Base-by-base conservation (phyloP, 1,140 invertebrate species). In the Planococcus citri region DNA sequence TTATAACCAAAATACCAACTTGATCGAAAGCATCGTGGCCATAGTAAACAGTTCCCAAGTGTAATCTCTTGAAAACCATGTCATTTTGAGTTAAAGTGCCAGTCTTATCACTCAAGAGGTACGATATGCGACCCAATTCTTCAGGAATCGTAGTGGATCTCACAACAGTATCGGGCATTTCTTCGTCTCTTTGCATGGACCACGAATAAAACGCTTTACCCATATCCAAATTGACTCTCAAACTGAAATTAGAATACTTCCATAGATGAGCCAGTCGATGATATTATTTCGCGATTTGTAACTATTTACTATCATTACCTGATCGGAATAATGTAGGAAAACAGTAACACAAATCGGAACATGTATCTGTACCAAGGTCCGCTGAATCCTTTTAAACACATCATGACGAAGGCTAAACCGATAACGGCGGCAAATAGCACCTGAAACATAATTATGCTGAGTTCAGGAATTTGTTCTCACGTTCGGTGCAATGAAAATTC, bases 281-380 rank as follows among this genome's bases (percentile, higher is more conserved):
- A 20, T 60, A 20, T 60, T 60, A 17, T 60, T 9, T 9, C 8
- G 4, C 8, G 21, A 60, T 20, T 60, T 20, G 4, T 64, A 24
- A 9, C 22, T 64, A 57, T 38, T 21, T 27, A 24, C 17, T 68
- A n/a, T n/a, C n/a, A 75, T 84, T 75, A 91, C 87, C 90, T 94
- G 72, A 99, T 96, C 17, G 97, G 97, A 77, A 99, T 98, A 71
- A 99, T 98, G 79, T 99, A 99, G 0, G 96, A 98, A 80, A 99
- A 99, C 0, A 99, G 84, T 9, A 99, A 82, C 69, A 98, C 87
- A 77, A 98, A 99, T 75, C 97, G 83, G 79, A 98, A 97, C 81
- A 97, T 86, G 78, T 98, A 98, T 72, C 89, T 80, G 77, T 95
- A 97, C 97, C 97, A 99, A 0, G 92, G 92, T 0, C 95, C 95